phyloP scores from a whole-genome alignment of 2,113 vertebrate genomes.

The Rhipidura dahli region DNA sequence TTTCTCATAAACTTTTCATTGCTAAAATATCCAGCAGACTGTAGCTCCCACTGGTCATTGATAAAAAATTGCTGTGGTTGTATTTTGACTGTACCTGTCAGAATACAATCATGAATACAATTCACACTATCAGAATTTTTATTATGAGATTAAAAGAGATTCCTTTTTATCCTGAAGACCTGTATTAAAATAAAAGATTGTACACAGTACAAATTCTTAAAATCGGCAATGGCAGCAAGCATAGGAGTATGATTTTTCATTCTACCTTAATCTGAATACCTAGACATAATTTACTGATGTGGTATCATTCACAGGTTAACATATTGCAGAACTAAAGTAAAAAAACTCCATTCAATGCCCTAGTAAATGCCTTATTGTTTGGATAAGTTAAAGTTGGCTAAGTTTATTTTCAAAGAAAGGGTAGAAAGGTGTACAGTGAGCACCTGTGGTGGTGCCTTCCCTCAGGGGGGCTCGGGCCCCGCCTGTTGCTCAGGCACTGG shows the following conservation, averaged over 20 bases:
- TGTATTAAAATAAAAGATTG: background rate
- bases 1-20: background rate
- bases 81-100: background rate
- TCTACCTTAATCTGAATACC: background rate
- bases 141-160: background rate
- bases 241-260: background rate
- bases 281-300: background rate
- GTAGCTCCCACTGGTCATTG: accelerated
- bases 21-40: background rate
- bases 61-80: background rate
- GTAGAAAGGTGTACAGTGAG: background rate
- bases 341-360: background rate
- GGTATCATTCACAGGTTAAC: background rate
- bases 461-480: no score
- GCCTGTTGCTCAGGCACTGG: no score
- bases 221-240: background rate
- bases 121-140: background rate
- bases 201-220: background rate
- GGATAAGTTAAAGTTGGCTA: background rate
- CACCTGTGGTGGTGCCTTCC: no score
- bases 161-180: background rate
- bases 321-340: background rate
- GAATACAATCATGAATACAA: no score
- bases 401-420: background rate
- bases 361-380: background rate